Percentiles rank a stretch among this genome's conserved stretches.
phyloP scores from a whole-genome alignment of 2,113 vertebrate genomes.

The Gobio gobio region DNA sequence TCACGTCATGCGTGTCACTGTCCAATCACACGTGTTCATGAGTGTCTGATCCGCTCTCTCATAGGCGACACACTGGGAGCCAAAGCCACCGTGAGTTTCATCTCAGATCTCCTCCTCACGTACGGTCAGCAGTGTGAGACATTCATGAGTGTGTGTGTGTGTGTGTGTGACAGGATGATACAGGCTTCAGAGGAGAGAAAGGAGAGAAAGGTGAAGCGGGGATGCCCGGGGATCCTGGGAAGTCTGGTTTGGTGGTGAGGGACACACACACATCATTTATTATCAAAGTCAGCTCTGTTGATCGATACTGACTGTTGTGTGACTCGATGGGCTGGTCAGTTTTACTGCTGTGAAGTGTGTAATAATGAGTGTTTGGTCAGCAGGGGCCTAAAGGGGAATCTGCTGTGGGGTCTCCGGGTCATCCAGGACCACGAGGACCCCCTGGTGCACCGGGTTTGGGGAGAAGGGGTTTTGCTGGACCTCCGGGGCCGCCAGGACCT shows the following conservation, averaged over 20 bases:
- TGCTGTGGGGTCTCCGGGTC: constrained; percentile 83
- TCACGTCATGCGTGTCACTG: neutral
- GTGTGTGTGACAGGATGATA: constrained; percentile 73
- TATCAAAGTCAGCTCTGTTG: too few species aligned
- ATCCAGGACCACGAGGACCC: constrained; percentile 83
- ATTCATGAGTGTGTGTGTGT: neutral
- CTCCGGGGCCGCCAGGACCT: constrained; percentile 82
- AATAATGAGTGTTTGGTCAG: neutral
- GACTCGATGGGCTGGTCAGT: neutral
- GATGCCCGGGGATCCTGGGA: constrained; percentile 78
- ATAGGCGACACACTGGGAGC: constrained; percentile 55
- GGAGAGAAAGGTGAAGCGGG: constrained; percentile 82
- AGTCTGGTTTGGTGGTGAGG: constrained; percentile 83
- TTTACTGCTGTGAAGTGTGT: neutral
- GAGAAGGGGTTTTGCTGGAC: constrained; percentile 83
- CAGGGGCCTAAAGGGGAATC: constrained; percentile 93
- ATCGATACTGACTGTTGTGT: too few species aligned
- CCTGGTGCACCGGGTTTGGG: constrained; percentile 88
- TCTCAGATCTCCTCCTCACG: neutral
- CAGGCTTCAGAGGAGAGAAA: constrained; percentile 76
- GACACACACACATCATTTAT: neutral
- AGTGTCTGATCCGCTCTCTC: constrained; percentile 10
- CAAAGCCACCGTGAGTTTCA: constrained; percentile 64
- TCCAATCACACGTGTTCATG: constrained; percentile 34
- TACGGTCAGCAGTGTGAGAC: neutral